phyloP scores from a whole-genome alignment of 2,113 vertebrate genomes.

The Eulemur rufifrons region DNA sequence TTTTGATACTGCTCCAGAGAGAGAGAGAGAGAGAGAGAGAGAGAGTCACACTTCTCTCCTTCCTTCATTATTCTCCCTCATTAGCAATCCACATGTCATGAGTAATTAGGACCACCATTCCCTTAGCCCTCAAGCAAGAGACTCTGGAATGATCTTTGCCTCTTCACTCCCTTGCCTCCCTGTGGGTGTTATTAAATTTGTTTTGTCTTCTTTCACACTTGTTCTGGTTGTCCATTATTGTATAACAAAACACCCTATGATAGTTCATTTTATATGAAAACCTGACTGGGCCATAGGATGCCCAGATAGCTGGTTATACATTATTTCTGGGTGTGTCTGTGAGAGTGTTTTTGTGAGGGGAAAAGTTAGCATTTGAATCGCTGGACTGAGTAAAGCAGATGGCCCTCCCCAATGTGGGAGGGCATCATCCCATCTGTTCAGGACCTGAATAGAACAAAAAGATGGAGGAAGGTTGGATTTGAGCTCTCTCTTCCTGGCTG shows the following conservation, averaged over 20 bases:
- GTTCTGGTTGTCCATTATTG: not conserved
- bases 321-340: not conserved
- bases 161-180: not conserved
- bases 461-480: not conserved
- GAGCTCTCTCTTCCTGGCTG: not conserved
- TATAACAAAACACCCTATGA: not conserved
- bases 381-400: not conserved
- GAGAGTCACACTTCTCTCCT: not conserved
- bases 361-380: not conserved
- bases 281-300: not conserved
- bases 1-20: not conserved
- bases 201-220: conserved; percentile 21
- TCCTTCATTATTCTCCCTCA: conserved; percentile 1
- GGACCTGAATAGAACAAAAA: not conserved
- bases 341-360: not conserved
- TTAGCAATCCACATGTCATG: not conserved
- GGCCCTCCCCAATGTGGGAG: not conserved
- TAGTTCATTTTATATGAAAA: not conserved
- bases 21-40: not conserved
- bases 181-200: not conserved
- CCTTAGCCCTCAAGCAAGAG: not conserved
- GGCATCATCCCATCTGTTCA: not conserved
- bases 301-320: not conserved
- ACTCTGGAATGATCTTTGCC: not conserved
- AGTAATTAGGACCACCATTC: not conserved